phyloP scores from a whole-genome alignment of 1,140 invertebrate species.

The Bombus waltoni region DNA sequence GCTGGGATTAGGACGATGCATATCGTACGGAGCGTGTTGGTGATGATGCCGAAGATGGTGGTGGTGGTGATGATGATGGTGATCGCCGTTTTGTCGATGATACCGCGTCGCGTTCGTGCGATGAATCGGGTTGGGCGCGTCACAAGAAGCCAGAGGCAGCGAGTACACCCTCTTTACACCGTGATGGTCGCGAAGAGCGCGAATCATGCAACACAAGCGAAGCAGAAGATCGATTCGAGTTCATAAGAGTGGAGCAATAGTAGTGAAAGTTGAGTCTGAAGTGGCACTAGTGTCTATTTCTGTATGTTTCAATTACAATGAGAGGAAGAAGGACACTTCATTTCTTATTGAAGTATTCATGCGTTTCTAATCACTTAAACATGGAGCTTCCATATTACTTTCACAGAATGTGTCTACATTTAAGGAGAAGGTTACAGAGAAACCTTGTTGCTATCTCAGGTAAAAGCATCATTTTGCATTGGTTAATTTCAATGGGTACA shows the following conservation, averaged over 20 bases:
- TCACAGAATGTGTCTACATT: neutral
- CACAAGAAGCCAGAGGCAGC: constrained; percentile 82
- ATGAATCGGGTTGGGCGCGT: constrained; percentile 80
- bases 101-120: constrained; percentile 79
- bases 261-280: constrained; percentile 39
- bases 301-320: neutral
- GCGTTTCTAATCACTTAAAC: constrained; percentile 29
- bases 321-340: neutral
- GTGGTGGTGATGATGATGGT: constrained; percentile 76
- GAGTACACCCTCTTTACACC: constrained; percentile 83
- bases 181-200: constrained; percentile 70
- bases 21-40: constrained; percentile 77
- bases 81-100: constrained; percentile 78
- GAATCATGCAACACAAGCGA: constrained; percentile 82
- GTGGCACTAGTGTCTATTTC: neutral
- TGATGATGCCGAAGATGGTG: constrained; percentile 73
- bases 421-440: neutral
- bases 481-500: neutral
- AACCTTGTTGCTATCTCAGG: neutral
- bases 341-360: neutral
- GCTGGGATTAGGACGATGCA: constrained; percentile 80
- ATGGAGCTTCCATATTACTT: constrained; percentile 1
- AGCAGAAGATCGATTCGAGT: constrained; percentile 74
- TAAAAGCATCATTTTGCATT: neutral
- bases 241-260: constrained; percentile 38